Evolutionary conservation across 1,140 invertebrate species (phyloP).

Genomic region (Calephelis nemesis): DNA sequence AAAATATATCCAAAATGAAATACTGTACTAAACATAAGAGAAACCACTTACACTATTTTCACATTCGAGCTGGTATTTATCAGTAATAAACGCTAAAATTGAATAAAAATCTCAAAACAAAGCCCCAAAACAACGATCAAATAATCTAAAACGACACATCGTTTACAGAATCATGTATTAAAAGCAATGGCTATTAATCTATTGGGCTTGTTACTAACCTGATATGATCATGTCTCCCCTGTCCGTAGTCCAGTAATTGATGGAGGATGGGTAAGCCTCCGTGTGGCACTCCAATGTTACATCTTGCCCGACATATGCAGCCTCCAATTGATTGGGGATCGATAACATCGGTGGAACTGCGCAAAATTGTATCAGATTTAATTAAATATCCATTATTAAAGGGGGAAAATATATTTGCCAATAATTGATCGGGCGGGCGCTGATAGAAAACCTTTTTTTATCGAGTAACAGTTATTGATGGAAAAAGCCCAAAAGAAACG

Average conservation of each 20-base stretch:
- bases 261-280: constrained; percentile 92
- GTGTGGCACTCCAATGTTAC: constrained; percentile 91
- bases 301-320: constrained; percentile 89
- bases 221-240: constrained; percentile 93
- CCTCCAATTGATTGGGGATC: constrained; percentile 92
- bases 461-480: too few species aligned
- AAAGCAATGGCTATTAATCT: constrained; percentile 9
- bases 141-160: constrained; percentile 4
- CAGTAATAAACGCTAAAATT: too few species aligned
- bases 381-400: constrained; percentile 18
- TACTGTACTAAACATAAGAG: too few species aligned
- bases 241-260: constrained; percentile 93
- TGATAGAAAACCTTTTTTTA: too few species aligned
- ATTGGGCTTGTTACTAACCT: constrained; percentile 80
- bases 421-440: too few species aligned
- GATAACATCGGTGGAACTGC: constrained; percentile 93
- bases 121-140: neutral
- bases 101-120: too few species aligned
- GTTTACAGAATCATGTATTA: neutral
- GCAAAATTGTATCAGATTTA: constrained; percentile 30
- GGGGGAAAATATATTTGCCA: neutral
- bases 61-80: too few species aligned
- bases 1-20: too few species aligned
- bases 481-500: too few species aligned
- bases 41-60: too few species aligned